Evolutionary conservation across 2,888 invertebrate species (phyloP), one percentile per base, ranked within the genome.

Genomic region (Seladonia tumulorum): DNA sequence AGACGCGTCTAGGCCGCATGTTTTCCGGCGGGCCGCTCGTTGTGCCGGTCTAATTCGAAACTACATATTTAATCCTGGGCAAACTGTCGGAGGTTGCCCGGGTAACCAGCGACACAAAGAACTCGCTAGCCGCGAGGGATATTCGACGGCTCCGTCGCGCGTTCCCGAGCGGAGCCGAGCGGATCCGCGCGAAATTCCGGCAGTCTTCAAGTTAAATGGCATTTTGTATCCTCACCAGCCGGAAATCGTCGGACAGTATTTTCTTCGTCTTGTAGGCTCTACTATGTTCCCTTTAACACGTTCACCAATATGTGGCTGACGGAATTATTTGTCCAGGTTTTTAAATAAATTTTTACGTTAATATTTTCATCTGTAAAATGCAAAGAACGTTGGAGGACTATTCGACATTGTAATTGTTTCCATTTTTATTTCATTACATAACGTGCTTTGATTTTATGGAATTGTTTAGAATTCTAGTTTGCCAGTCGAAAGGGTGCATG

Each of bases 1-100:
- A 76, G 84, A 80, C 79, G 53, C 79, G 83, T 85, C 79, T 85
- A 66, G 72, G 73, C 49, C 49, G 49, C 22, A n/a, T 42, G 70
- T 70, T 70, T 70, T 70, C 45, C 49, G 49, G 35, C 66, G 18
- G 35, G 22, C 66, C 18, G 68, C 8, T 81, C 90, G 91, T 93
- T 93, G 90, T 90, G 87, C 88, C 81, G 86, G 90, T 92, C 93
- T 94, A 94, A 94, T 94, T 93, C 93, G 91, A 93, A 94, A 93
- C 92, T 94, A 93, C 94, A 94, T 94, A 94, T 94, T 94, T 94
- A 94, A 94, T 94, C 92, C 92, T 93, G 90, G 87, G 92, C 91
- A 94, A 94, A 94, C 94, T 89, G 85, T 78, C 87, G 71, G 83
- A 89, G 90, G 92, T 92, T 91, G 89, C 91, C 90, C 70, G 79